A percentile compares a stretch with the other conserved stretches of the same genome.
These are phyloP conservation scores for Creontiades dilutus DNA, from an alignment of 2,888 invertebrate genomes.

Conservation along the genomic window DNA sequence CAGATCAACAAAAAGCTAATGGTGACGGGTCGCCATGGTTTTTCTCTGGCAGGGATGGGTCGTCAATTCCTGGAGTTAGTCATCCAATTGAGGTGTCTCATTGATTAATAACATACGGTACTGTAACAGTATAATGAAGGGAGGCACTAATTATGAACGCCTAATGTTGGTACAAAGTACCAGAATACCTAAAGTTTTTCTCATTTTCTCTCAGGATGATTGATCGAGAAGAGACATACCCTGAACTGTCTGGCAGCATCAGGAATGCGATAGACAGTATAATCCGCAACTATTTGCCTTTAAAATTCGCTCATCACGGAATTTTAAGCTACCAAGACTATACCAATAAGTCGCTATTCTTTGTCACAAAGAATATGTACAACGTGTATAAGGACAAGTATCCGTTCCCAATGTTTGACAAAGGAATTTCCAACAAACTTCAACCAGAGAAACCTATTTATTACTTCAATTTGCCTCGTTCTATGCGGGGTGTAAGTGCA, in stretches of 20 bases:
- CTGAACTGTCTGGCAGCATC: conserved; percentile 63
- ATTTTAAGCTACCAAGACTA: conserved; percentile 53
- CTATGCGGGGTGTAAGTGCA: conserved; percentile 27
- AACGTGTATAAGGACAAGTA: conserved; percentile 63
- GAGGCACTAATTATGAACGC: no score
- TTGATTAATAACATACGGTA: no score
- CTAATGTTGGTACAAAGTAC: no score
- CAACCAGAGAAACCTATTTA: conserved; percentile 55
- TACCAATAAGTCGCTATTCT: conserved; percentile 56
- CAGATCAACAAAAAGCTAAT: no score
- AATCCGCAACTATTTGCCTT: conserved; percentile 59
- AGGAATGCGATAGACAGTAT: conserved; percentile 58
- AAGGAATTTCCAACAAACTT: conserved; percentile 61
- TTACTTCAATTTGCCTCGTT: conserved; percentile 59
- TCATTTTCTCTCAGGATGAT: conserved; percentile 55
- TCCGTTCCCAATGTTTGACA: conserved; percentile 55
- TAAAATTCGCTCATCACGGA: conserved; percentile 67
- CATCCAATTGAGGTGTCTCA: no score
- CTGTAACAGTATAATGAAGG: no score
- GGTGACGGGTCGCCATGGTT: no score
- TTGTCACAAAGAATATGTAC: conserved; percentile 53
- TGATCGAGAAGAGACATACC: conserved; percentile 46
- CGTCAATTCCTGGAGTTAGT: no score
- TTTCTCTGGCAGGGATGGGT: no score
- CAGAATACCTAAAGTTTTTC: neutral